Percentiles rank a stretch among this genome's conserved stretches.
Evolutionary conservation across 2,797 vertebrate species (phyloP).

Genomic region (Eulemur rubriventer): DNA sequence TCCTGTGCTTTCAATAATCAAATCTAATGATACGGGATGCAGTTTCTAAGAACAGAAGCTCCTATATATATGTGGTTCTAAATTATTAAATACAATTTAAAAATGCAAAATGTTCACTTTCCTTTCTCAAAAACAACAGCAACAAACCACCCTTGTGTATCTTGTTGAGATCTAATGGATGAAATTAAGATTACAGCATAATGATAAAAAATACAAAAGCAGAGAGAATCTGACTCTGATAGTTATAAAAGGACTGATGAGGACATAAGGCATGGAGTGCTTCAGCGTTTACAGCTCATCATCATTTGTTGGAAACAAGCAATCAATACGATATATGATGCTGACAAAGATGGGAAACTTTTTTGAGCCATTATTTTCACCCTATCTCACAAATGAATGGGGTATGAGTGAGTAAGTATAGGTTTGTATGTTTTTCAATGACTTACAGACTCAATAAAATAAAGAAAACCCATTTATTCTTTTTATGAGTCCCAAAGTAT

Average conservation of each 20-base stretch:
- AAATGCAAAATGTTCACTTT: conserved; percentile 36
- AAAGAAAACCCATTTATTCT: conserved; percentile 51
- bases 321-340: not conserved
- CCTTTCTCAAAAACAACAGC: not conserved
- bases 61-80: not conserved
- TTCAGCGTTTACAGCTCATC: not conserved
- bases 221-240: not conserved
- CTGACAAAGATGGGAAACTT: not conserved
- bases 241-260: not conserved
- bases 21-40: not conserved
- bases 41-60: conserved; percentile 36
- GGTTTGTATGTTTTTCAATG: not conserved
- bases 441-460: conserved; percentile 63
- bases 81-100: conserved; percentile 60
- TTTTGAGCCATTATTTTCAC: not conserved
- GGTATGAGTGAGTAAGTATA: not conserved
- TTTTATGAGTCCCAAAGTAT: not conserved
- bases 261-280: not conserved
- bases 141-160: not conserved
- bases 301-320: not conserved
- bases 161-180: not conserved
- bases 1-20: conserved; percentile 30
- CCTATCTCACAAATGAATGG: not conserved
- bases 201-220: not conserved
- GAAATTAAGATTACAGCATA: not conserved